A percentile compares a stretch with the other conserved stretches of the same genome.
These are phyloP conservation scores for Papilio demoleus DNA, from an alignment of 2,888 invertebrate genomes.

Conservation along the genomic window DNA sequence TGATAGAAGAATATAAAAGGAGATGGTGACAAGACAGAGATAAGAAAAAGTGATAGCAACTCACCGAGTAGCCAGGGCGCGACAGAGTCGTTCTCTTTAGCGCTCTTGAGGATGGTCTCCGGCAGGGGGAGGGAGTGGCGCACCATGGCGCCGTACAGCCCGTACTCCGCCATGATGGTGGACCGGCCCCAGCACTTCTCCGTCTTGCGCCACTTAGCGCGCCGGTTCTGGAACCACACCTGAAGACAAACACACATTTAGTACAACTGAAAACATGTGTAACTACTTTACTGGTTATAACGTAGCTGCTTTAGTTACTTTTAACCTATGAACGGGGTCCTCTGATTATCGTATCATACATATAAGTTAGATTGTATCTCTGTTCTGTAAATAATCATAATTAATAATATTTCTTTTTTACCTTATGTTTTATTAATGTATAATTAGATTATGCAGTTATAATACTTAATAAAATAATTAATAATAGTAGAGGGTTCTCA, in stretches of 20 bases:
- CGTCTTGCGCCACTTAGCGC: constrained; percentile 99
- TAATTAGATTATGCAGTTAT: not conserved
- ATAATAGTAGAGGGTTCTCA: not conserved
- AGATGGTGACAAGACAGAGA: not conserved
- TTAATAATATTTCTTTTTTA: not conserved
- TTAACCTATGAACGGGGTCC: too few species aligned
- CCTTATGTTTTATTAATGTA: not conserved
- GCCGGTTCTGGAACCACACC: constrained; percentile 99
- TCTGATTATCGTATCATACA: too few species aligned
- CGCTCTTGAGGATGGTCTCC: constrained; percentile 98
- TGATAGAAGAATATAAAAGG: too few species aligned
- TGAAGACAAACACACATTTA: constrained; percentile 68
- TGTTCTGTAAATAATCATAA: not conserved
- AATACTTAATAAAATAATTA: constrained; percentile 1
- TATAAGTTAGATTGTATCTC: not conserved
- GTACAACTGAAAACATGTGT: too few species aligned
- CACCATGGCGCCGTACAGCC: constrained; percentile 99
- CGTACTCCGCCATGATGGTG: constrained; percentile 99
- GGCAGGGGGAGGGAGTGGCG: constrained; percentile 99
- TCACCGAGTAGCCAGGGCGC: constrained; percentile 99
- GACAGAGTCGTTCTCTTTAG: constrained; percentile 97
- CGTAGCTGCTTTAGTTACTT: too few species aligned
- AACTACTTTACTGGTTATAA: too few species aligned
- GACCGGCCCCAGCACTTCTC: constrained; percentile 99
- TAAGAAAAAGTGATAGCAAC: constrained; percentile 58